Evolutionary conservation across 2,113 vertebrate species (phyloP).

Genomic region (Equus przewalskii): DNA sequence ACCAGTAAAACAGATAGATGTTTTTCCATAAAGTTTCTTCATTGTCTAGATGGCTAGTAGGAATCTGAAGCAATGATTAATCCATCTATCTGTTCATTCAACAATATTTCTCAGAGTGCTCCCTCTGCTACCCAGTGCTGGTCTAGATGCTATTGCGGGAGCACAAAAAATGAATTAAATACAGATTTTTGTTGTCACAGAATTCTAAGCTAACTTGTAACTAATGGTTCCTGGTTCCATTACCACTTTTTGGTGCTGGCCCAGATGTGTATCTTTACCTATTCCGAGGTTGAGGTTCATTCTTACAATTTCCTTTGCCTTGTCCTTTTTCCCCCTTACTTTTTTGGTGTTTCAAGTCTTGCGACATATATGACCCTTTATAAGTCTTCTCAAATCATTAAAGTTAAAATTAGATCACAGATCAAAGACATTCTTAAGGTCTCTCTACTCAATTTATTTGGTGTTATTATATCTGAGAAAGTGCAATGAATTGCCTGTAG

Average conservation of each 20-base stretch:
- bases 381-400: constrained; percentile 57
- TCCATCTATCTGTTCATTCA: not conserved
- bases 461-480: constrained; percentile 54
- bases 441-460: constrained; percentile 61
- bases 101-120: not conserved
- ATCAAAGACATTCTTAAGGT: constrained; percentile 67
- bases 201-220: constrained; percentile 43
- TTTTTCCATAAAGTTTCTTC: not conserved
- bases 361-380: not conserved
- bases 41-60: not conserved
- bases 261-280: not conserved
- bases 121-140: not conserved
- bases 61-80: constrained; percentile 5
- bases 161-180: not conserved
- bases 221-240: not conserved
- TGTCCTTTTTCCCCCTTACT: not conserved
- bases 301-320: not conserved
- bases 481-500: constrained; percentile 27
- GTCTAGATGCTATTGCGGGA: not conserved
- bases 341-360: constrained; percentile 40
- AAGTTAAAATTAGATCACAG: constrained; percentile 66
- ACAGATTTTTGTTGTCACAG: not conserved
- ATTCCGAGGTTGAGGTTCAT: not conserved
- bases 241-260: not conserved
- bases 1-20: not conserved